These are phyloP conservation scores for Polypterus bichir DNA, from an alignment of 2,113 vertebrate species.

Conservation along the genomic window DNA sequence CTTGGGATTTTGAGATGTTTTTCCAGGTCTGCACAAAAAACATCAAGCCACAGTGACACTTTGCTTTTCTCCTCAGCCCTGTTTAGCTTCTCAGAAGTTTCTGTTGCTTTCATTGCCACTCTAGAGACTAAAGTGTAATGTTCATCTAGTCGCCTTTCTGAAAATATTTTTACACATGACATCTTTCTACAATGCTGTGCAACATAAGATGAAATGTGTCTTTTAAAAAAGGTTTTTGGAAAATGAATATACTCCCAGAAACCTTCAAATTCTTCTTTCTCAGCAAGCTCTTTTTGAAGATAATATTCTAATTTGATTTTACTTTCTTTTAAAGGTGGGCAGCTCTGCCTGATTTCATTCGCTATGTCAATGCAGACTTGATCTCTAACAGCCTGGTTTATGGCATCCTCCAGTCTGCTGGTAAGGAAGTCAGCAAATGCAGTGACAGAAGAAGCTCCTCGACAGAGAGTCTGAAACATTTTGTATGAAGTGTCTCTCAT, in stretches of 20 bases:
- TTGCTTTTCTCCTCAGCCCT: no score
- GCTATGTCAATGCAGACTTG: slow-evolving; percentile 1
- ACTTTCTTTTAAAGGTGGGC: slow-evolving; percentile 13
- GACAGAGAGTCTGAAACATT: slow-evolving; percentile 18
- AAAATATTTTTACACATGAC: no score
- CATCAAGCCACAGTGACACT: slow-evolving; percentile 15
- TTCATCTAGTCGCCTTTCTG: no score
- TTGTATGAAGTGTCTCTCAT: slow-evolving; percentile 20
- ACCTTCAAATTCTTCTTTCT: slow-evolving; percentile 8
- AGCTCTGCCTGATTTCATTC: slow-evolving; percentile 1
- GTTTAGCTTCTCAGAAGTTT: no score
- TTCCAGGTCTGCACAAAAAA: slow-evolving; percentile 15
- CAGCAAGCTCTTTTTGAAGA: slow-evolving; percentile 14
- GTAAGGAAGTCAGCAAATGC: slow-evolving; percentile 14
- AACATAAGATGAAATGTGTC: no score
- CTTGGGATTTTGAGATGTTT: neutral
- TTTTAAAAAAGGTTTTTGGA: slow-evolving; percentile 5
- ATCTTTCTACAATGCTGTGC: no score
- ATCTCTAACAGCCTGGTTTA: neutral
- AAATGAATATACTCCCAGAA: slow-evolving; percentile 14
- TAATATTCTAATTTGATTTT: slow-evolving; percentile 17
- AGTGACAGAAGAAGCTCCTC: slow-evolving; percentile 16
- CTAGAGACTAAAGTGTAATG: no score
- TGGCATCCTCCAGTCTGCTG: neutral
- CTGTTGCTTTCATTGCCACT: no score